Evolutionary conservation across 2,113 vertebrate species (phyloP), one percentile per base, ranked within the genome.

Genomic region (Amia ocellicauda): DNA sequence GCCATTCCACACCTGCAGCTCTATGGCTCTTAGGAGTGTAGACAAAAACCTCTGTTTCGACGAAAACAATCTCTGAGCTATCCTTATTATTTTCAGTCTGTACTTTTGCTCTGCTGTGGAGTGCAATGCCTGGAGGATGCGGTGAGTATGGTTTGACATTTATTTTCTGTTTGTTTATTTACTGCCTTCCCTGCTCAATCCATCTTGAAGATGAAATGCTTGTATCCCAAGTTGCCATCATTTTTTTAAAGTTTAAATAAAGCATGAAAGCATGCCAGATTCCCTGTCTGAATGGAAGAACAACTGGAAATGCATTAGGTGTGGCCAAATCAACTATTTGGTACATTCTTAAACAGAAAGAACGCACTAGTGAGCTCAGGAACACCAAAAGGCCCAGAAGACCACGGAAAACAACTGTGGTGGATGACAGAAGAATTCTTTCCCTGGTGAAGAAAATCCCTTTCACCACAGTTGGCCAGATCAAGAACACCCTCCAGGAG

Each of bases 101-200:
- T 16, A 10, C n/a, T 20, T 10, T 22, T 22, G 50, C 19, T 10
- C n/a, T 52, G 50, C 50, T 22, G 50, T 4, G 20, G 1, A 8
- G 31, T 16, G 28, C 20, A 1, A 47, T 17, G 19, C 4, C 2
- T n/a, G 0, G 41, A 16, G 50, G 2, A 49, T 42, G 64, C 60
- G n/a, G 28, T 28, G 14, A n/a, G n/a, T 28, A 3, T 26, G 20
- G 52, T 28, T 13, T 54, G 14, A 54, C 23, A 47, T 72, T 9
- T 43, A n/a, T n/a, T 67, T 67, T 68, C 54, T 64, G 58, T 28
- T 27, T 7, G 31, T 36, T 5, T 7, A 36, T 29, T 23, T 36
- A n/a, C 52, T 43, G 42, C 54, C 66, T 76, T 68, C 73, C 77
- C 78, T 59, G 28, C 23, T 40, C 69, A 67, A 59, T 43, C 61